These are phyloP conservation scores for Pinna nobilis DNA, from an alignment of 1,140 invertebrate species.

Conservation along the genomic window DNA sequence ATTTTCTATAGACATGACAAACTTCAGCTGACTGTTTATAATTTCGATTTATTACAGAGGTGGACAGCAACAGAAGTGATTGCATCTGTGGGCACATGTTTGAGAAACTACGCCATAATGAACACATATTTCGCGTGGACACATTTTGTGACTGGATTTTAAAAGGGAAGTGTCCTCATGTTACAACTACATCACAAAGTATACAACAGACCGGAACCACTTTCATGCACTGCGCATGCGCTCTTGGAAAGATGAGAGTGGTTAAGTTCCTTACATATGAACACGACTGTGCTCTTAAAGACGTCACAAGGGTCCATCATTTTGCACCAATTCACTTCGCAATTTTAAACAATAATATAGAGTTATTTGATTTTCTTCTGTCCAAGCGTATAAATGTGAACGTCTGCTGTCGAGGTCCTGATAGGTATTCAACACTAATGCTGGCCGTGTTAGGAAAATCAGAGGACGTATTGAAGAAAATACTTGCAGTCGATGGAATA, in stretches of 20 bases:
- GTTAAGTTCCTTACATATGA: constrained; percentile 11
- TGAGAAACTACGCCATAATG: constrained; percentile 13
- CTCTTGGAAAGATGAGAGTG: constrained; percentile 11
- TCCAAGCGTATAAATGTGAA: constrained; percentile 11
- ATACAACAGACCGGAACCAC: constrained; percentile 1
- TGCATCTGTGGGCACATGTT: constrained; percentile 17
- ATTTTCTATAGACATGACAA: too few species aligned
- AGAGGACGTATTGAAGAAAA: not conserved
- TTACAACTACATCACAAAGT: not conserved
- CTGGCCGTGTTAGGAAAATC: constrained; percentile 1
- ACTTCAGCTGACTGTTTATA: too few species aligned
- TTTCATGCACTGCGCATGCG: not conserved
- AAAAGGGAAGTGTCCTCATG: constrained; percentile 2
- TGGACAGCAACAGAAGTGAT: not conserved
- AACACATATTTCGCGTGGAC: constrained; percentile 8
- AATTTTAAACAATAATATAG: constrained; percentile 7
- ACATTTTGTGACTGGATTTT: constrained; percentile 4
- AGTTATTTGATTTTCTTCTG: constrained; percentile 2
- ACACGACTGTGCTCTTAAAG: constrained; percentile 5
- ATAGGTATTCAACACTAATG: constrained; percentile 10
- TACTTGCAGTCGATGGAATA: not conserved
- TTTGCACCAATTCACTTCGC: constrained; percentile 15
- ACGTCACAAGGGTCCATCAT: not conserved
- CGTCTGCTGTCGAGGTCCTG: constrained; percentile 13
- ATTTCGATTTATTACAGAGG: not conserved